Base-by-base conservation (phyloP, 1,140 invertebrate genomes). In the Propsilocerus akamusi region DNA sequence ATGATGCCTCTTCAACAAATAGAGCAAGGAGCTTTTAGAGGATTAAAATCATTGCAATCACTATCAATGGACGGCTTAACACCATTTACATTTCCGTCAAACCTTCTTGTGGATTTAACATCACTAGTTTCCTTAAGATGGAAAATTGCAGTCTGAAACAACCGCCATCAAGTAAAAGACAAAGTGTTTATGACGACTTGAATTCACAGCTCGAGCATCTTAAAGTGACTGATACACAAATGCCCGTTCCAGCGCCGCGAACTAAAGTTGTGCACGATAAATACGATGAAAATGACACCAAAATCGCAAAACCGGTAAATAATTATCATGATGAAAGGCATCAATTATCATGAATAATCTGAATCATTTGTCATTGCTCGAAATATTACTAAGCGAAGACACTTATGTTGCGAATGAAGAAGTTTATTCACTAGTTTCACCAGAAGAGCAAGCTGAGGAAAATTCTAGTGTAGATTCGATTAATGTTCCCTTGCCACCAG, bases 381-480 rank as follows among this genome's bases (percentile, higher is more conserved):
- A 65, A 48, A 58, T 59, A 52, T 51, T 65, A 28, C 56, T 65
- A 8, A 58, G 62, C 51, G 63, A 65, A 51, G 63, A 63, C 25
- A 64, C 62, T 14, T 65, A 65, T 46, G 61, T 60, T 25, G 58
- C 53, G 24, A 47, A 60, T 3, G 56, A 57, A 25, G 52, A 56
- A n/a, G 37, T 32, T 17, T 26, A 52, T 47, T 25, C 30, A 55
- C 48, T 47, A 0, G 47, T 60, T 52, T 14, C n/a, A 20, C 1
- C 25, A 23, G 49, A 51, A 30, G n/a, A n/a, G n/a, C 8, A 6
- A 7, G 41, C 28, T 46, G 37, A 46, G 28, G 41, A 46, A 17
- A 60, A 58, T 50, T 60, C 60, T 5, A 63, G 60, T 20, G 61
- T 65, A 54, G 53, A 61, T 59, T 52, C 63, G 56, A 58, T 59